Base-by-base conservation (phyloP, 2,797 vertebrate species). In the Pangasius mekongensis region DNA sequence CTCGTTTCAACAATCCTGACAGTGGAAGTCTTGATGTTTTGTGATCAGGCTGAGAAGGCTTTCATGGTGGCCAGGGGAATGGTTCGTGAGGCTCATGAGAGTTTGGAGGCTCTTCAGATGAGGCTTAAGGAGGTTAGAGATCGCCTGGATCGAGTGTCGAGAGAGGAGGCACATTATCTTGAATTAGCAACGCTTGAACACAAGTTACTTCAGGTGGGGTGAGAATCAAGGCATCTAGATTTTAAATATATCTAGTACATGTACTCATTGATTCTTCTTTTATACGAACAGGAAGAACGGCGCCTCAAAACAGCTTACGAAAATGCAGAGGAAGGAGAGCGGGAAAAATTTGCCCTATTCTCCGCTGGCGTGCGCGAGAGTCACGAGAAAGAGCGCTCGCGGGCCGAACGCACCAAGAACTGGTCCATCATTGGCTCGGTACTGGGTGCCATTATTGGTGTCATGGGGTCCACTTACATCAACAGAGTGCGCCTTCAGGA, bases 21-120 rank as follows among this genome's bases (percentile, higher is more conserved):
- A 47, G 4, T 54, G 33, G 69, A 20, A 80, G 36, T 80, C 18
- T 62, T 60, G 10, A 0, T 90, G 54, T 80, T 77, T 81, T 71
- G 87, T 88, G 86, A 78, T 67, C 92, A 99, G 98, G 99, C 97
- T 39, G 98, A 99, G 92, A 96, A 97, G 73, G 94, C 95, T 3
- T 99, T 99, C 94, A 98, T 99, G 98, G 93, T 99, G 88, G 96
- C 98, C 89, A 97, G 99, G 82, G 97, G 98, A n/a, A 96, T 98
- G 78, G 98, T 99, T 18, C 95, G 96, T 2, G 97, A 99, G 92
- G 96, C 98, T 66, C 98, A 96, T 20, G 91, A 87, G 30, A 97
- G 95, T 36, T 93, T 99, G 92, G 98, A 99, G 92, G 92, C 93
- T 64, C 97, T 98, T 27, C 98, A 97, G 93, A 87, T 91, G 7